Base-by-base conservation (phyloP, 2,888 invertebrate species). In the Clepsis dumicolana region DNA sequence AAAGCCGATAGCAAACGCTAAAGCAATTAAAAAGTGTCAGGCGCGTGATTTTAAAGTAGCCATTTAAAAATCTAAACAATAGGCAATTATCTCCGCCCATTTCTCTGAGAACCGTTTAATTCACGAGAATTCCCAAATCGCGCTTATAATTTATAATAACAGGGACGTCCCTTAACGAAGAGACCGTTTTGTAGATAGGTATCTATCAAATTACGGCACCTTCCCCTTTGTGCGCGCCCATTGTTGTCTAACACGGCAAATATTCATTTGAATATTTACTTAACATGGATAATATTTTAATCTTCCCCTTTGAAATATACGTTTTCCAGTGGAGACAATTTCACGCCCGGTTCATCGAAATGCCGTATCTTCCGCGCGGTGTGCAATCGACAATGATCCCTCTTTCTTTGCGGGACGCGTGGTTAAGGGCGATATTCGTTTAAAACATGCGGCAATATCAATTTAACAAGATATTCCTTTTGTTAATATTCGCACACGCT, bases 201-300 rank as follows among this genome's bases (percentile, higher is more conserved):
- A 92, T 92, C 91, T 93, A 92, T 92, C 90, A 91, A 93, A 90
- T 93, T 90, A 91, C 92, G 83, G 77, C 88, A 84, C 87, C 88
- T 84, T 87, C 87, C 90, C 90, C 91, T 88, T 84, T 78, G 78
- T 77, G 77, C 78, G 81, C 84, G 80, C 86, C 82, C 85, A 91
- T 93, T 92, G 93, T 94, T 93, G 93, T 93, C 90, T 93, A 92
- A 94, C 94, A 93, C 90, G 91, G 93, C 92, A 94, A 94, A 94
- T 94, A 94, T 94, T 94, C 93, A 94, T 93, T 93, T 93, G 93
- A 94, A 94, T 94, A 94, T 94, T 94, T 94, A 94, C 94, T 94
- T 93, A 94, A 94, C 94, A 93, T 93, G 94, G 92, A 94, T 94
- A 94, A 94, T 94, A 94, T 94, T 94, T 94, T 94, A 94, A 94